Conservation (phyloP, 2,113 vertebrate species). For the Junco hyemalis region DNA sequence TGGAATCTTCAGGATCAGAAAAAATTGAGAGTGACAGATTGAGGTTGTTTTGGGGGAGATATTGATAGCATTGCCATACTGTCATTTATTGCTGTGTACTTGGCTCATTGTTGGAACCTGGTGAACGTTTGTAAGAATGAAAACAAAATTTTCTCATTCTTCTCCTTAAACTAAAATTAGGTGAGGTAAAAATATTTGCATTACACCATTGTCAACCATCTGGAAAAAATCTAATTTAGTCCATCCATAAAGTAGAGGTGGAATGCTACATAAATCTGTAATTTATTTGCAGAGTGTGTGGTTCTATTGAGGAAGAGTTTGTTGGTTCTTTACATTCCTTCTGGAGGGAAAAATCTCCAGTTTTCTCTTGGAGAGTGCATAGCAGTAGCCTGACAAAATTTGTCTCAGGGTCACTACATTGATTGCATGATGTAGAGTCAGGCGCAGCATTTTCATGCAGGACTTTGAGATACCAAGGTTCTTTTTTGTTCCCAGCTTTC, state of each 20-base stretch:
- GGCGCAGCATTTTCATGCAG: background rate
- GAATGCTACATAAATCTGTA: background rate
- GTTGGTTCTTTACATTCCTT: background rate
- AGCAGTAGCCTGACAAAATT: background rate
- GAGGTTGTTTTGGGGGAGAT: conserved; percentile 33
- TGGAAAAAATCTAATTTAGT: conserved; percentile 25
- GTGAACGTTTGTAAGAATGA: background rate
- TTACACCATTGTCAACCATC: background rate
- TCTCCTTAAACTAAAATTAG: background rate
- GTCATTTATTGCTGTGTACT: background rate
- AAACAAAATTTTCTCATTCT: background rate
- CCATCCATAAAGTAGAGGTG: background rate
- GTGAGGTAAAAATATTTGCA: background rate
- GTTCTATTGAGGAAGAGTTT: background rate
- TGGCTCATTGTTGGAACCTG: background rate
- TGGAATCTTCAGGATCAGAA: background rate
- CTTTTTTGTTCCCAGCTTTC: background rate
- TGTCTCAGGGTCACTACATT: background rate
- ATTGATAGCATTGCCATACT: background rate
- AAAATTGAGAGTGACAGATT: conserved; percentile 48
- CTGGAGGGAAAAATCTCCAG: background rate
- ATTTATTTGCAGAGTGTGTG: background rate
- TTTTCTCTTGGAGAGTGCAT: background rate
- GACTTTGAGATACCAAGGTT: background rate
- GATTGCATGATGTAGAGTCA: background rate